Conservation (phyloP, 2,888 invertebrate species). For the Agrotis clavis region DNA sequence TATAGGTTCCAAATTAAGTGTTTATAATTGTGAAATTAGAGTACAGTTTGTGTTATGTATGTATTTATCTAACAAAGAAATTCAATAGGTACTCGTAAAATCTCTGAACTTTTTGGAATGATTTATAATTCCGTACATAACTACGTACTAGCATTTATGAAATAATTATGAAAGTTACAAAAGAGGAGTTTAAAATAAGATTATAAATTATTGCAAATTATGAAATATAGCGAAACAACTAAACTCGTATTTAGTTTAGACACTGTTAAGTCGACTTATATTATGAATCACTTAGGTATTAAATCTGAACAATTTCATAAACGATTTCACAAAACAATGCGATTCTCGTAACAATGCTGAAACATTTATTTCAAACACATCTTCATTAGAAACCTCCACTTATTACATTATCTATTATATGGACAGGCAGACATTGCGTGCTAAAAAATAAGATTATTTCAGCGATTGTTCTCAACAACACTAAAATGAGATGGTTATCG, state of each 20-base stretch:
- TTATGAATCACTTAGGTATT: slow-evolving; percentile 20
- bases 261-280: neutral
- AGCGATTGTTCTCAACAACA: slow-evolving; percentile 62
- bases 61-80: neutral
- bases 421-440: slow-evolving; percentile 52
- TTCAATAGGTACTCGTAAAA: too few species aligned
- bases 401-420: slow-evolving; percentile 33
- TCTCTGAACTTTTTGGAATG: neutral
- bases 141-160: neutral
- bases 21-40: neutral
- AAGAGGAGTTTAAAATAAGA: neutral
- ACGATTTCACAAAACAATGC: slow-evolving; percentile 34
- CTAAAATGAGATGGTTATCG: slow-evolving; percentile 57
- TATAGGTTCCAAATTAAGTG: neutral
- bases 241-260: neutral
- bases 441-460: slow-evolving; percentile 55
- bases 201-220: neutral
- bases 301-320: slow-evolving; percentile 31
- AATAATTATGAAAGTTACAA: neutral
- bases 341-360: slow-evolving; percentile 43
- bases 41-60: neutral
- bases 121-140: too few species aligned
- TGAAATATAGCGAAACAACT: neutral
- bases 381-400: slow-evolving; percentile 44
- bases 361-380: slow-evolving; percentile 42